Conservation (phyloP, 1,140 invertebrate species). For the Sinella curviseta region DNA sequence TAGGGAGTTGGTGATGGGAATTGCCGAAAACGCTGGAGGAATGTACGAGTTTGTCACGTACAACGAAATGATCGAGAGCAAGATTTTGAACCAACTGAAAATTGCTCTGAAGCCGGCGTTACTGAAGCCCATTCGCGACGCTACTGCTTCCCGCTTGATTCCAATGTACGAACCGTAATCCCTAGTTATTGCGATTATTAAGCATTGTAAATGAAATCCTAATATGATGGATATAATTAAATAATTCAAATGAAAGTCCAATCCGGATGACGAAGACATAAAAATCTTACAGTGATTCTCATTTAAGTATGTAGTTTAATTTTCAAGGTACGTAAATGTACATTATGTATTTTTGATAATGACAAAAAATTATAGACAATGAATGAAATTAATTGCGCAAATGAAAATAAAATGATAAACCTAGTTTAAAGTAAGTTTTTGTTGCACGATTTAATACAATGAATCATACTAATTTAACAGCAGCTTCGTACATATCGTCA, state of each 20-base stretch:
- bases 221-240: too few species aligned
- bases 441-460: too few species aligned
- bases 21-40: constrained; percentile 19
- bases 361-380: not conserved
- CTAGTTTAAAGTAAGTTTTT: not conserved
- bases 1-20: not conserved
- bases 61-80: constrained; percentile 4
- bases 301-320: too few species aligned
- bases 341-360: too few species aligned
- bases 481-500: constrained; percentile 12
- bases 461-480: not conserved
- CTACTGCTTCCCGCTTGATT: not conserved
- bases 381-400: too few species aligned
- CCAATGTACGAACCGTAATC: not conserved
- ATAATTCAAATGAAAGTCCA: too few species aligned
- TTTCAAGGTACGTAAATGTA: too few species aligned
- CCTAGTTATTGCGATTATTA: too few species aligned
- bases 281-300: too few species aligned
- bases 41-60: constrained; percentile 18
- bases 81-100: constrained; percentile 21
- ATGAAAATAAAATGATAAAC: too few species aligned
- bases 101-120: constrained; percentile 18
- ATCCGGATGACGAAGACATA: too few species aligned
- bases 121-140: constrained; percentile 12
- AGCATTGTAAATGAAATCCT: too few species aligned